Conservation (phyloP, 2,797 vertebrate species). For the Jordanella pulchra region DNA sequence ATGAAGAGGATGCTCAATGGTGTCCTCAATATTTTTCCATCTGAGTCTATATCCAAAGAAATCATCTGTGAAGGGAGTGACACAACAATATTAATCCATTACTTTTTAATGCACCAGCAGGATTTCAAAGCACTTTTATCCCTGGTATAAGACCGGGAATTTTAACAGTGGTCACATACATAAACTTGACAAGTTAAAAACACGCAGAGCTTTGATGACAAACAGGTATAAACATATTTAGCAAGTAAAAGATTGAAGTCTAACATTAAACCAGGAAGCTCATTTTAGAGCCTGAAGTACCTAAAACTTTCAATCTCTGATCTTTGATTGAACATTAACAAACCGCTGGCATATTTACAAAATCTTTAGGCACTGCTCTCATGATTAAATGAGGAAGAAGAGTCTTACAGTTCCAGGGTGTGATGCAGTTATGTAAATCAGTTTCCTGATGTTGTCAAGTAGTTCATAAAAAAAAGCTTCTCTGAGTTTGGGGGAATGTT, state of each 20-base stretch:
- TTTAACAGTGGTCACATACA: not conserved
- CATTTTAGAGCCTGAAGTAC: not conserved
- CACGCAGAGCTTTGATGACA: not conserved
- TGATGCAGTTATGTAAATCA: constrained; percentile 3
- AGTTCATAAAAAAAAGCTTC: not conserved
- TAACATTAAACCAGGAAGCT: not conserved
- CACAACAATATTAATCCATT: too few relatives aligned
- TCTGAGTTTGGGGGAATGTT: not conserved
- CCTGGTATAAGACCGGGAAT: not conserved
- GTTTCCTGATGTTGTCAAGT: constrained; percentile 6
- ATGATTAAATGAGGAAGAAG: constrained; percentile 1
- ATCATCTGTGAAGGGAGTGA: too few relatives aligned
- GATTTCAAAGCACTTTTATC: too few relatives aligned
- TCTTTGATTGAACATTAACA: not conserved
- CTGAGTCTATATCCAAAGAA: too few relatives aligned
- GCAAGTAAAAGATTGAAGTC: not conserved
- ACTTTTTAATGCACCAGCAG: too few relatives aligned
- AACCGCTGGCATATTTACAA: not conserved
- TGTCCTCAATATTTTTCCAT: too few relatives aligned
- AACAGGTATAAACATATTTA: not conserved
- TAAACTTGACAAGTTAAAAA: not conserved
- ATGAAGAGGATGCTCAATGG: too few relatives aligned
- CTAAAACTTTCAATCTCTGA: not conserved
- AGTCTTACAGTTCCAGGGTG: not conserved
- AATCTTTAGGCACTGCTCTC: not conserved